Conservation (phyloP, 2,888 invertebrate species). For the Mimas tiliae region DNA sequence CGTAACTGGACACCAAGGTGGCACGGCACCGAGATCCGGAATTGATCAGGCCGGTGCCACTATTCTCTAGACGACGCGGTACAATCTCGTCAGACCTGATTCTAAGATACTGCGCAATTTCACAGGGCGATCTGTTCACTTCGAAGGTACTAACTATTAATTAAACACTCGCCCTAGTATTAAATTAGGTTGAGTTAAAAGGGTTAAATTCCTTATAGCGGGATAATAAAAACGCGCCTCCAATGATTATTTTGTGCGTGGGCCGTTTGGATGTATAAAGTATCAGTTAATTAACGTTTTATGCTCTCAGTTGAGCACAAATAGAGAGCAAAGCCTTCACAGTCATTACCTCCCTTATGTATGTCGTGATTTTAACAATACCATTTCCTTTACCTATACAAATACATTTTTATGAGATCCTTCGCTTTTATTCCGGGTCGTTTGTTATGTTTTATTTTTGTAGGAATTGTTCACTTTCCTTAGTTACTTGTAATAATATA, state of each 20-base stretch:
- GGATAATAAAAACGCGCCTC: constrained; percentile 38
- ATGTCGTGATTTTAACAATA: constrained; percentile 19
- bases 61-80: constrained; percentile 29
- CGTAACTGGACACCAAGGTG: constrained; percentile 60
- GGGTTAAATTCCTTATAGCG: constrained; percentile 40
- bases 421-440: background rate
- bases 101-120: constrained; percentile 48
- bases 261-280: constrained; percentile 26
- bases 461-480: background rate
- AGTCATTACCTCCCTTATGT: constrained; percentile 27
- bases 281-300: constrained; percentile 28
- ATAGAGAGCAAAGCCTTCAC: constrained; percentile 25
- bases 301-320: constrained; percentile 17
- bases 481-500: background rate
- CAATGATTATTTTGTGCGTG: constrained; percentile 31
- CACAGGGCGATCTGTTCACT: constrained; percentile 37
- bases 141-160: constrained; percentile 56
- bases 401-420: constrained; percentile 7
- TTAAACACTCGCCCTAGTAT: constrained; percentile 58
- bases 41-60: constrained; percentile 58
- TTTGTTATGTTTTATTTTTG: constrained; percentile 5
- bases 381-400: constrained; percentile 18
- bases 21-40: constrained; percentile 51
- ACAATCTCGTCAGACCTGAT: constrained; percentile 50
- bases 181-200: constrained; percentile 49